Evolutionary conservation across 2,113 vertebrate species (phyloP), one percentile per base, ranked within the genome.

Genomic region (Campylorhamphus procurvoides): DNA sequence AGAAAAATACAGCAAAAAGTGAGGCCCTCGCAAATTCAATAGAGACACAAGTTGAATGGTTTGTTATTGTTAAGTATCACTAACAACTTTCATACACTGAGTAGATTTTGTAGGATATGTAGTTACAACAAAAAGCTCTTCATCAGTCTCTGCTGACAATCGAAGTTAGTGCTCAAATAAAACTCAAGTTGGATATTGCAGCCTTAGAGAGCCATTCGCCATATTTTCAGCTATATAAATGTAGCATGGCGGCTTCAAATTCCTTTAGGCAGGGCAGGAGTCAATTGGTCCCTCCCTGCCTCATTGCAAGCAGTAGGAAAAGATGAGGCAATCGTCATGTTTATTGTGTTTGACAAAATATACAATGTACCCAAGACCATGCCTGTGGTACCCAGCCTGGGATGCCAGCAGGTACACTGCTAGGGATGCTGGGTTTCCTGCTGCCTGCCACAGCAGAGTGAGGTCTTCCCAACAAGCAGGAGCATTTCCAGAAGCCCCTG

Each of bases 371-470:
- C 23, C 10, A 58, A 44, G 67, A 10, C 8, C 2, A 1, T 2
- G 50, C 31, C 60, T 9, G 18, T 11, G 47, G 29, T 12, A 7
- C 20, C 1, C 3, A 0, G 1, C 37, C 52, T 24, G n/a, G 11
- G 64, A 49, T 12, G 49, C 19, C n/a, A 66, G 66, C 42, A 49
- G 55, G 20, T 7, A 39, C 0, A 0, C 40, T 40, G 47, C 50
- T 0, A 0, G 25, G 40, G 29, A 35, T 0, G 0, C 4, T 7
- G 56, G 12, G 7, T 18, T 63, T 84, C 22, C 68, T 33, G 24
- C 77, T 33, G 27, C 12, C 55, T 28, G 47, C 39, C 1, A 2
- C 56, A 29, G 37, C 55, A 42, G 22, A 64, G 28, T 1, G 13
- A 74, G 40, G 16, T 25, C 55, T 78, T 60, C 85, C 64, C 49